Conservation (phyloP, 2,888 invertebrate genomes). For the Sinhomidia bicolor region DNA sequence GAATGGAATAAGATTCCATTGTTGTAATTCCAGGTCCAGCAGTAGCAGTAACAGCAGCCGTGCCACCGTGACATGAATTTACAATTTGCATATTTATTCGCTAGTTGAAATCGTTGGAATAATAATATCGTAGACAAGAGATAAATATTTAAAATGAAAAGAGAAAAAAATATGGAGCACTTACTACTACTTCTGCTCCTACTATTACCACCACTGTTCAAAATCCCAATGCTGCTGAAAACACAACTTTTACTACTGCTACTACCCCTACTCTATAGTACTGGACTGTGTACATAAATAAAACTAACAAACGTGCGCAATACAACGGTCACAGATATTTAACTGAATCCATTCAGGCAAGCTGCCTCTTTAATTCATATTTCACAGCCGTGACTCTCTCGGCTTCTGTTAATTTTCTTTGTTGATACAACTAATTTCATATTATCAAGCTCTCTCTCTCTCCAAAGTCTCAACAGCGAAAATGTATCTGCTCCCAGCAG, state of each 20-base stretch:
- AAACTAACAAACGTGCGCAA: not conserved
- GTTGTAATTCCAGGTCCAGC: constrained; percentile 38
- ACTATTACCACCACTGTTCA: not conserved
- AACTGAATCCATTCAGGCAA: constrained; percentile 42
- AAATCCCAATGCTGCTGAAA: not conserved
- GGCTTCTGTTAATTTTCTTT: constrained; percentile 41
- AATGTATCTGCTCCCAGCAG: not conserved
- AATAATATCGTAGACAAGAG: constrained; percentile 4
- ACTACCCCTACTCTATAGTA: too few relatives aligned
- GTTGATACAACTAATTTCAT: constrained; percentile 36
- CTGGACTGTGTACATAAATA: not conserved
- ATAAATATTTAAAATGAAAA: constrained; percentile 7
- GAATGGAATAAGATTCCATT: not conserved
- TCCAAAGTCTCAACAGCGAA: not conserved
- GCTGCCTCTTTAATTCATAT: constrained; percentile 43
- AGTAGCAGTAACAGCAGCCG: not conserved
- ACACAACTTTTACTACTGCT: constrained; percentile 6
- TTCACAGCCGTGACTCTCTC: constrained; percentile 48
- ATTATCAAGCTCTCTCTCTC: constrained; percentile 5
- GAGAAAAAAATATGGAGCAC: constrained; percentile 17
- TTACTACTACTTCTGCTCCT: not conserved
- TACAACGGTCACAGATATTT: constrained; percentile 50
- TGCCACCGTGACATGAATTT: constrained; percentile 60
- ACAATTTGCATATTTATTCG: constrained; percentile 55
- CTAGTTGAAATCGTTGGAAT: not conserved